phyloP scores from a whole-genome alignment of 2,888 invertebrate genomes.

The Latrodectus hesperus region DNA sequence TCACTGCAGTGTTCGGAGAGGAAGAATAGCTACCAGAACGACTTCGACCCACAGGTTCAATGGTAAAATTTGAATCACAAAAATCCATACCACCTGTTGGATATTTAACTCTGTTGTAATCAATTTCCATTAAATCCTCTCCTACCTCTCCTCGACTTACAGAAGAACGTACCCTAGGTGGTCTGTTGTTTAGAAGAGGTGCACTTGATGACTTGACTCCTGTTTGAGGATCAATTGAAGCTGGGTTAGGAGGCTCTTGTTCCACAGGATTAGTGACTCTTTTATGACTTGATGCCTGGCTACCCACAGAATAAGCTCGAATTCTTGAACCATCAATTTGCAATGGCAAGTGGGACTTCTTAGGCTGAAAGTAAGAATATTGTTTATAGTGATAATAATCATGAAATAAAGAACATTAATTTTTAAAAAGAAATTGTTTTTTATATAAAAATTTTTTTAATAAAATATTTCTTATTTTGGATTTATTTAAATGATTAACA shows the following conservation, averaged over 20 bases:
- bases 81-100: conserved; percentile 49
- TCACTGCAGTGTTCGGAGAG: conserved; percentile 40
- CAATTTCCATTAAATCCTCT: conserved; percentile 75
- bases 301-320: conserved; percentile 86
- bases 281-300: conserved; percentile 75
- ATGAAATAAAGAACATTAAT: no score
- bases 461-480: no score
- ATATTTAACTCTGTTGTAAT: conserved; percentile 71
- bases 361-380: conserved; percentile 37
- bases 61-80: conserved; percentile 59
- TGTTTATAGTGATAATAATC: neutral
- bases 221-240: conserved; percentile 61
- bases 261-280: conserved; percentile 36
- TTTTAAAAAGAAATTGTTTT: no score
- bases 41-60: conserved; percentile 65
- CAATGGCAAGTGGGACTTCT: conserved; percentile 57
- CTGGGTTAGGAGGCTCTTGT: conserved; percentile 40
- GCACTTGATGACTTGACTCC: conserved; percentile 67
- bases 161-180: conserved; percentile 69
- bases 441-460: no score
- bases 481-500: no score
- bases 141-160: conserved; percentile 72
- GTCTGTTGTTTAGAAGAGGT: conserved; percentile 58
- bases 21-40: conserved; percentile 66
- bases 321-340: conserved; percentile 76